These are phyloP conservation scores for Pilophorus perplexus DNA, from an alignment of 2,888 invertebrate genomes.

Conservation along the genomic window DNA sequence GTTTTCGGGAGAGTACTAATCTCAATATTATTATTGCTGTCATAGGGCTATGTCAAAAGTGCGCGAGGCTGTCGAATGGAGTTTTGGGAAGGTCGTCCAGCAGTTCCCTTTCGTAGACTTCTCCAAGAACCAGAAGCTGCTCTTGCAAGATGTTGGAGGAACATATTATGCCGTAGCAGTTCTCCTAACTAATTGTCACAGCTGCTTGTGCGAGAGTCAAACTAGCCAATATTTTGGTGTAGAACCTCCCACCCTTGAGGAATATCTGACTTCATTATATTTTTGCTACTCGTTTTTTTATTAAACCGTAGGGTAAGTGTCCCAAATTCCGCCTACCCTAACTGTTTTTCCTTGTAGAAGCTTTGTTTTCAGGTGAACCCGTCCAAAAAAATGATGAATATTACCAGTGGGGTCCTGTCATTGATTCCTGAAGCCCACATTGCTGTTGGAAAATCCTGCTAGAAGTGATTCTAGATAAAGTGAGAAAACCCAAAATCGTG, in stretches of 20 bases:
- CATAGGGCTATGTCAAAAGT: constrained; percentile 1
- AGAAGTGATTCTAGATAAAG: no score
- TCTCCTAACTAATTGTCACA: constrained; percentile 10
- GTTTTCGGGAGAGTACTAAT: neutral
- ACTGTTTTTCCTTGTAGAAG: no score
- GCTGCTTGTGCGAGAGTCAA: constrained; percentile 10
- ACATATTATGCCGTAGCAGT: neutral
- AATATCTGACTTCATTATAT: constrained; percentile 9
- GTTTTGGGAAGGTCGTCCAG: neutral
- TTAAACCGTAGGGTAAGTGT: no score
- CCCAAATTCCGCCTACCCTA: no score
- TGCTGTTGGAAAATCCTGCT: no score
- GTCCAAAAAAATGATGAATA: no score
- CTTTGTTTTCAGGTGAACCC: no score
- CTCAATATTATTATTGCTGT: no score
- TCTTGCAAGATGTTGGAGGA: neutral
- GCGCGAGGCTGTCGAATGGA: constrained; percentile 3
- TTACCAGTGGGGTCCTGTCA: no score
- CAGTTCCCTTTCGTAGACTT: neutral
- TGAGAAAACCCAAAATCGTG: no score
- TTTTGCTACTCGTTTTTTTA: no score
- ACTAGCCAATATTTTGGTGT: neutral
- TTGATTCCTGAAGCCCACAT: no score
- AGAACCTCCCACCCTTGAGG: constrained; percentile 10
- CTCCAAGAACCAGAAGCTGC: neutral